Evolutionary conservation across 2,888 invertebrate genomes (phyloP).

Genomic region (Mythimna impura): DNA sequence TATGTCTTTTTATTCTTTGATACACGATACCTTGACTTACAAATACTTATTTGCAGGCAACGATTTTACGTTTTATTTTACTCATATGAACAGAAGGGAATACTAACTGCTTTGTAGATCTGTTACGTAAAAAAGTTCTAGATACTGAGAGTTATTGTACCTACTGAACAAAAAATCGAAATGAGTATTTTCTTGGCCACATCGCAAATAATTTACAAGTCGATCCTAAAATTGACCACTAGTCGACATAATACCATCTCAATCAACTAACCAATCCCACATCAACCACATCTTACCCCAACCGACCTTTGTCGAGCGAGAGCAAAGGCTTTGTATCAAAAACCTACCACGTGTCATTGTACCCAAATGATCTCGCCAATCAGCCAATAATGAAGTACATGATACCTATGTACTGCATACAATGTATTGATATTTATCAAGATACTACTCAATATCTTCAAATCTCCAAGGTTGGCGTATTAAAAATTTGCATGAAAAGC

Average conservation of each 20-base stretch:
- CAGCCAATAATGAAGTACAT: neutral
- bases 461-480: neutral
- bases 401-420: neutral
- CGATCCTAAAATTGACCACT: neutral
- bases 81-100: neutral
- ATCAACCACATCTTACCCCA: neutral
- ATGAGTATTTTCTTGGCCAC: neutral
- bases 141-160: too few species aligned
- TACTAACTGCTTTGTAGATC: neutral
- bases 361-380: neutral
- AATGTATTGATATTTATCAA: neutral
- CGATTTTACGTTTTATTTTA: neutral
- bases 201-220: neutral
- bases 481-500: neutral
- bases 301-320: neutral
- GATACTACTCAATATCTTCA: neutral
- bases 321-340: neutral
- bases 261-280: neutral
- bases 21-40: neutral
- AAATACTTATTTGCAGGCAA: neutral
- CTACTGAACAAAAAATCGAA: neutral
- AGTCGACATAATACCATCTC: neutral
- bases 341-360: neutral
- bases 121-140: neutral
- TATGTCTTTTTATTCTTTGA: neutral